Evolutionary conservation across 2,797 vertebrate species (phyloP), one percentile per base, ranked within the genome.

Genomic region (Eulemur rubriventer): DNA sequence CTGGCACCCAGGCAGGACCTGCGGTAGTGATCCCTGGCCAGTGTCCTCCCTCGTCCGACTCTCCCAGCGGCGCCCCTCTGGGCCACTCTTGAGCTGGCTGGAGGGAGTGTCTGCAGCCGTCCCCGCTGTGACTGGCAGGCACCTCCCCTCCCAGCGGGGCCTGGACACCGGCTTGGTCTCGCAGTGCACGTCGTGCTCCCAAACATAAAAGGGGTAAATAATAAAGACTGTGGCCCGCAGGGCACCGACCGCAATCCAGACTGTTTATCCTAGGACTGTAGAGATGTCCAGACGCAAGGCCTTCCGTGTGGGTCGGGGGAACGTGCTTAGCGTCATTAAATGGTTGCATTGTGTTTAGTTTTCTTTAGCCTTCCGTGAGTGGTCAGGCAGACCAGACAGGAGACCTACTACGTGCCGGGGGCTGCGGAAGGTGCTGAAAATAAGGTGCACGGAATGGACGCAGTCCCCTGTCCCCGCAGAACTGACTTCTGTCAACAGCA

Each of bases 71-170:
- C 2, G 13, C n/a, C 33, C 24, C 7, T 55, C 11, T 50, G 0
- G 9, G 30, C 10, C 57, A 55, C 14, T 52, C 72, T 48, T 7
- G 6, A 33, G 30, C 46, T 9, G 16, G 22, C 57, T 8, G 11
- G 48, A 41, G 57, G 38, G 41, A 50, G 0, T 8, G 28, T 5
- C 14, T 55, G 6, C 6, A 1, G 20, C 13, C 8, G 33, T 59
- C 20, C n/a, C 7, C 18, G 9, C 18, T 0, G 0, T 18, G 52
- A 84, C 1, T 33, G 17, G 38, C 4, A 4, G 35, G 1, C 1
- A 13, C 10, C 17, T 12, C 3, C 33, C 11, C 50, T 26, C 28
- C n/a, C 17, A 69, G 67, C 46, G 61, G 6, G 79, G 59, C 7
- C 63, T 12, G 10, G 80, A 52, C 43, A 2, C 3, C 38, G 28